phyloP scores from a whole-genome alignment of 2,113 vertebrate genomes.

The Malaclemys terrapin region DNA sequence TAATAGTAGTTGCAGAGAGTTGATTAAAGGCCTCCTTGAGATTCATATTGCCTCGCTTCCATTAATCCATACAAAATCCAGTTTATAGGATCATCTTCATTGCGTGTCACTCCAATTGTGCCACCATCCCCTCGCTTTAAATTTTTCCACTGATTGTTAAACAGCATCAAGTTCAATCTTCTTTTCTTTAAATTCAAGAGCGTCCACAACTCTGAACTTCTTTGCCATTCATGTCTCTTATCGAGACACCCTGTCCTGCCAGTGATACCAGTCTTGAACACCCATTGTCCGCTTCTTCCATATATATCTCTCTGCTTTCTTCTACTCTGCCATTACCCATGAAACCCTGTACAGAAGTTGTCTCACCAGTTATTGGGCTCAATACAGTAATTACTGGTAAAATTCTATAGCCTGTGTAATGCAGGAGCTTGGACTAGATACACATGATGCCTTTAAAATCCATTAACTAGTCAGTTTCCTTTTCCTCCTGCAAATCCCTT shows the following conservation, averaged over 20 bases:
- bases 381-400: neutral
- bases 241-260: neutral
- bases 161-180: neutral
- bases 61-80: neutral
- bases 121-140: neutral
- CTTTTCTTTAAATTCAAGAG: neutral
- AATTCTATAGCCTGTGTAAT: neutral
- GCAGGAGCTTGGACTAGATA: neutral
- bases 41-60: neutral
- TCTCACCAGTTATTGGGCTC: neutral
- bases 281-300: neutral
- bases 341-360: neutral
- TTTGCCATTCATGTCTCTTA: neutral
- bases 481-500: conserved; percentile 1
- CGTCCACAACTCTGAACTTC: neutral
- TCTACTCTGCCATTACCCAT: neutral
- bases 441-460: neutral
- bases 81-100: neutral
- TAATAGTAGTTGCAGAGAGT: neutral
- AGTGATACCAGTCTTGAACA: neutral
- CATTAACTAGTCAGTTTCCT: neutral
- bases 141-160: neutral
- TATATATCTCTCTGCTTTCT: rapidly evolving
- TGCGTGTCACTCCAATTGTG: neutral
- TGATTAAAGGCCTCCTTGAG: neutral